phyloP scores from a whole-genome alignment of 2,113 vertebrate species.

The Triplophysa siluroides region DNA sequence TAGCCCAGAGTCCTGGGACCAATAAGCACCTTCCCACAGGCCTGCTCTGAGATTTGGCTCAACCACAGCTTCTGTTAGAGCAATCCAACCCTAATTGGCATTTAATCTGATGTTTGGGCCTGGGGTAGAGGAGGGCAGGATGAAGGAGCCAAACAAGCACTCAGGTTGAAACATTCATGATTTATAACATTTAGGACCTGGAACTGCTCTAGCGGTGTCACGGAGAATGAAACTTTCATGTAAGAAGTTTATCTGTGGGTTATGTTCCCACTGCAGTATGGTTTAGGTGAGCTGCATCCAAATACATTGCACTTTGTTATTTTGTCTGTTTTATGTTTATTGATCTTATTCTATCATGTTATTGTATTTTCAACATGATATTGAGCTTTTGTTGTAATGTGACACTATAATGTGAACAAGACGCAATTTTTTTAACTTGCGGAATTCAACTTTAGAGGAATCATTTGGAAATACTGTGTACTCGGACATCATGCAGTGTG shows the following conservation, averaged over 20 bases:
- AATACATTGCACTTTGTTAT: neutral
- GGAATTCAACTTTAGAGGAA: too few relatives aligned
- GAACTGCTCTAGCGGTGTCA: constrained; percentile 14
- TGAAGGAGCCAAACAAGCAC: constrained; percentile 25
- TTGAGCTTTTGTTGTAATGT: neutral
- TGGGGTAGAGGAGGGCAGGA: constrained; percentile 32
- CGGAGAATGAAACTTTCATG: constrained; percentile 1
- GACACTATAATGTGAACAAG: too few relatives aligned
- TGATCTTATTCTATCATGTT: constrained; percentile 6
- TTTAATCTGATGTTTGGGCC: constrained; percentile 71
- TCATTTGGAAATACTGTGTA: too few relatives aligned
- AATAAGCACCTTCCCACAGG: constrained; percentile 69
- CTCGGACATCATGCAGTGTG: too few relatives aligned
- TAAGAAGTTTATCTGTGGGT: neutral
- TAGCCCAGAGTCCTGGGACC: constrained; percentile 61
- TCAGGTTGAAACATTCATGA: constrained; percentile 49
- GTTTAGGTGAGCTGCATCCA: neutral
- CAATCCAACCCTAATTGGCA: constrained; percentile 68
- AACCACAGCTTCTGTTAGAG: constrained; percentile 61
- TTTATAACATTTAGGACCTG: constrained; percentile 25
- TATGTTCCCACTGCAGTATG: neutral
- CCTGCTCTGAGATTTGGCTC: constrained; percentile 61
- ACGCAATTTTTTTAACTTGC: too few relatives aligned
- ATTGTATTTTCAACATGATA: constrained; percentile 11
- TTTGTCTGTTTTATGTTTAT: neutral